phyloP scores from a whole-genome alignment of 2,113 vertebrate genomes.

The Boleophthalmus pectinirostris region DNA sequence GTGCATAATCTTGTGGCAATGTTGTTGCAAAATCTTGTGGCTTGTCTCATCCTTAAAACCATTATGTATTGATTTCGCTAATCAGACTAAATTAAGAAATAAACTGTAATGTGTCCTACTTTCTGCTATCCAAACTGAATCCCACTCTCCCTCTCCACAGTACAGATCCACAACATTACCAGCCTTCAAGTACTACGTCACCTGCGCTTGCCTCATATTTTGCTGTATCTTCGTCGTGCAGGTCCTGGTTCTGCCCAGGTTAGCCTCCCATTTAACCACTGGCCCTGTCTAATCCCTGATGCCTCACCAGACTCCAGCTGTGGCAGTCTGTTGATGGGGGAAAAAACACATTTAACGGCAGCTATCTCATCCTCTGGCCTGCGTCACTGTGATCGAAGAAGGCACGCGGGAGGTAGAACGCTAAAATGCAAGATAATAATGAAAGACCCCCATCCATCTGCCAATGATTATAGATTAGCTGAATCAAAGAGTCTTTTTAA shows the following conservation, averaged over 20 bases:
- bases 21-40: no score
- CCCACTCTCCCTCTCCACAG: constrained; percentile 66
- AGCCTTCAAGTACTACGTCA: constrained; percentile 96
- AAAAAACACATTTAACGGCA: constrained; percentile 53
- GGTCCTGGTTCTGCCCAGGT: constrained; percentile 94
- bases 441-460: constrained; percentile 48
- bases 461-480: constrained; percentile 56
- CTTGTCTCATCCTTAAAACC: no score
- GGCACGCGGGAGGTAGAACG: constrained; percentile 40
- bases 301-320: constrained; percentile 34
- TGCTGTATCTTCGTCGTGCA: constrained; percentile 96
- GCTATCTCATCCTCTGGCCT: constrained; percentile 50
- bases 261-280: constrained; percentile 63
- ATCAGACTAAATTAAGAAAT: no score
- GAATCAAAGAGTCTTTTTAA: constrained; percentile 58
- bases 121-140: not conserved
- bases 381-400: constrained; percentile 31
- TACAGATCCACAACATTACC: constrained; percentile 93
- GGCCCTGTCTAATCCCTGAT: not conserved
- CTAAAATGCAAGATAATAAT: constrained; percentile 38
- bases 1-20: no score
- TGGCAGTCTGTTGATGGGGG: constrained; percentile 34
- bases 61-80: no score
- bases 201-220: constrained; percentile 95
- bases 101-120: no score